phyloP scores from a whole-genome alignment of 2,113 vertebrate species.

The Colossoma macropomum region DNA sequence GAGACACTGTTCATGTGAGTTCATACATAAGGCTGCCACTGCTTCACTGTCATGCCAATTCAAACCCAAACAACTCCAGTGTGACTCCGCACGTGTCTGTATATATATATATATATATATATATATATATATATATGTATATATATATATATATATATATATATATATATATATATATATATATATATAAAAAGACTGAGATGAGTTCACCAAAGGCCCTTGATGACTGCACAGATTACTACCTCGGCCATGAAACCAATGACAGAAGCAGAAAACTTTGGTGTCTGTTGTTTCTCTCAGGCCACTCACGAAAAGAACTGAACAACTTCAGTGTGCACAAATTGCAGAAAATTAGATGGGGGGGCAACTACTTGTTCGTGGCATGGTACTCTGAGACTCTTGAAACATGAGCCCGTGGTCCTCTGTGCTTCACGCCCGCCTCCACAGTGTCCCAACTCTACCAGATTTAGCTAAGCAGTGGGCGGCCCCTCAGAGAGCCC shows the following conservation, averaged over 20 bases:
- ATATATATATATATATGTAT: no score
- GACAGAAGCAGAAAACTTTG: not conserved
- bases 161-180: not conserved
- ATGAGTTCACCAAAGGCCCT: not conserved
- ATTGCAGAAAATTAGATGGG: not conserved
- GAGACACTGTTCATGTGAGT: no score
- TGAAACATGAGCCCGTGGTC: conserved; percentile 19
- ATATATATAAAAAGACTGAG: no score
- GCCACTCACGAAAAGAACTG: not conserved
- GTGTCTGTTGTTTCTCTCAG: not conserved
- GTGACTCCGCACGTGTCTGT: no score
- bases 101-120: no score
- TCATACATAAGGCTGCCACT: no score
- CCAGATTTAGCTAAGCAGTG: conserved; percentile 27
- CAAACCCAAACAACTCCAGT: no score
- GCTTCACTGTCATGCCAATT: no score
- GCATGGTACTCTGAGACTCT: not conserved
- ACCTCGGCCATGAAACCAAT: not conserved
- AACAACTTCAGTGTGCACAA: not conserved
- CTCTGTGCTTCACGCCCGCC: not conserved
- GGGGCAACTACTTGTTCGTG: conserved; percentile 5
- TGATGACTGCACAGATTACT: not conserved
- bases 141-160: no score
- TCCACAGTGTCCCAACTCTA: conserved; percentile 23
- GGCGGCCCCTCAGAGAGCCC: conserved; percentile 7